Base-by-base conservation (phyloP, 2,113 vertebrate genomes). In the Carassius auratus region DNA sequence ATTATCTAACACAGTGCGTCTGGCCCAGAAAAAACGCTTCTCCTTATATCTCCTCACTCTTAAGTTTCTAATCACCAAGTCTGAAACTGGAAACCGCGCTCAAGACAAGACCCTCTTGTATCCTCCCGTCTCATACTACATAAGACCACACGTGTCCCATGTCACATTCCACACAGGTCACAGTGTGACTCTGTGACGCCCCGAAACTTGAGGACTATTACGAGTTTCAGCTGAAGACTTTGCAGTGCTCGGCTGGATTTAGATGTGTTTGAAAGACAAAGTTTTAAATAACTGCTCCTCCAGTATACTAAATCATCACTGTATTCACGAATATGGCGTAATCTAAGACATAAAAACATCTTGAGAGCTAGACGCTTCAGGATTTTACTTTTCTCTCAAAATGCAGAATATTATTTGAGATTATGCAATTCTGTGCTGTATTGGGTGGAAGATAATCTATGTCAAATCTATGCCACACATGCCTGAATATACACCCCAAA, bases 131-230 rank as follows among this genome's bases (percentile, higher is more conserved):
- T 81, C 23, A 6, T 36, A 55, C 45, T 68, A 73, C 38, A 62
- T 61, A 85, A 42, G 75, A 89, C 64, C 83, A 69, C 78, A 45
- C 33, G 68, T 86, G 64, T 81, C 76, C 69, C 50, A 83, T 88
- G 85, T 90, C 89, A 94, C 93, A 95, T 95, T 90, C 93, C 92
- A 78, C 59, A 84, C 90, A 93, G 93, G 93, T 94, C 93, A 94
- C 89, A 89, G 92, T 89, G 91, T 87, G 90, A 75, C 45, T 48
- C 30, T 73, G 50, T 62, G 76, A 88, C 75, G 33, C 52, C 79
- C 19, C 59, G 74, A 69, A 66, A 81, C 61, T 33, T 30, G 45
- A 50, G 62, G 23, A 50, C 42, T 52, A 19, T 30, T 81, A 19
- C 36, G 64, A 52, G 23, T 48, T 73, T 76, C 73, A 52, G n/a